These are phyloP conservation scores for Catocala sponsa DNA, from an alignment of 2,888 invertebrate species.

Conservation along the genomic window DNA sequence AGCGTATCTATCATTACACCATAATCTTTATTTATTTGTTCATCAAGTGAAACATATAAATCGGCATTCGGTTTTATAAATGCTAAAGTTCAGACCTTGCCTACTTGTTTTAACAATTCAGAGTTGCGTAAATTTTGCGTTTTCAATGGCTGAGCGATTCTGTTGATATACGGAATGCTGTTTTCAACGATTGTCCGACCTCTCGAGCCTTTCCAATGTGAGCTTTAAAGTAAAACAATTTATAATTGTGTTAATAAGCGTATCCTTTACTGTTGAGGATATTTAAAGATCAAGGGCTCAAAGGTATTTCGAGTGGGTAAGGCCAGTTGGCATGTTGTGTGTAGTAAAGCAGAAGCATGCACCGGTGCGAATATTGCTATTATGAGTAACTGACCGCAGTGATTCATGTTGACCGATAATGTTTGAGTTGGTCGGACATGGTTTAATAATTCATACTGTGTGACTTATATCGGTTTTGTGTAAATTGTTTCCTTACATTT, in stretches of 20 bases:
- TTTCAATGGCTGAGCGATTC: conserved; percentile 39
- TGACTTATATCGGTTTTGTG: conserved; percentile 30
- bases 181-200: conserved; percentile 47
- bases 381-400: conserved; percentile 64
- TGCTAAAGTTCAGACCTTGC: conserved; percentile 51
- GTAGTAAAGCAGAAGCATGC: conserved; percentile 19
- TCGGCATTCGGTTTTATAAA: conserved; percentile 44
- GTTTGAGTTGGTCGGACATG: conserved; percentile 25
- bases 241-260: conserved; percentile 54
- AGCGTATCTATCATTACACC: conserved; percentile 41
- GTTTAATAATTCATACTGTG: conserved; percentile 36
- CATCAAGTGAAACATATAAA: conserved; percentile 46
- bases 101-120: conserved; percentile 42
- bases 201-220: conserved; percentile 45
- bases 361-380: conserved; percentile 40
- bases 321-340: conserved; percentile 31
- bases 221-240: conserved; percentile 40
- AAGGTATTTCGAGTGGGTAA: conserved; percentile 35
- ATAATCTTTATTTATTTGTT: conserved; percentile 39
- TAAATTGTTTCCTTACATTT: conserved; percentile 10
- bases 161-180: conserved; percentile 40
- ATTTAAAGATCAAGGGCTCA: conserved; percentile 72
- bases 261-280: conserved; percentile 62
- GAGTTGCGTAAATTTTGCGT: conserved; percentile 50
- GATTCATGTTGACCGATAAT: conserved; percentile 63